Base-by-base conservation (phyloP, 2,888 invertebrate species). In the Auanema freiburgensis region DNA sequence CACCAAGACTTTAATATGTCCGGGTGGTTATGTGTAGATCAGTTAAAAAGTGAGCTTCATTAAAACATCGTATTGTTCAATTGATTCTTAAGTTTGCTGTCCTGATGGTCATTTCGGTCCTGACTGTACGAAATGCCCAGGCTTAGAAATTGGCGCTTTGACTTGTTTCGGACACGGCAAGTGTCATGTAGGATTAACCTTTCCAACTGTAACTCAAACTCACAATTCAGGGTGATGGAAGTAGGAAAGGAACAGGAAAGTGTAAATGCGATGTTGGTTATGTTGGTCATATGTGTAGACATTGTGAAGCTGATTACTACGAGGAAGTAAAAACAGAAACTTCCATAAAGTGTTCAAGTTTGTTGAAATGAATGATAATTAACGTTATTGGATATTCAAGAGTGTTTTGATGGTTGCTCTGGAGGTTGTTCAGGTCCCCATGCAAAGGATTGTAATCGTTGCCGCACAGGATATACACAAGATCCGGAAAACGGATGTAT, bases 181-280 rank as follows among this genome's bases (percentile, higher is more conserved):
- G 84, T 91, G 91, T 84, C 88, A 88, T 83, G 88, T 88, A 72
- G 68, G 71, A 57, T 33, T 40, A 25, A 18, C 50, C 24, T 12
- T 24, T 21, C n/a, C 44, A 14, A 12, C 8, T 67, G 40, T 12
- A 63, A 64, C 24, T 50, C 12, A 3, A 14, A 55, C 16, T 59
- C n/a, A 14, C n/a, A 61, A 74, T 80, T 6, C 69, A 88, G 87
- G 96, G 96, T 0, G 89, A 90, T 68, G 96, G 96, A 0, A 94
- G 93, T 0, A 88, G 95, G 50, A 92, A 92, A 84, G 97, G 97
- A 0, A 92, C 90, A 81, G 97, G 96, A 0, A 89, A 90, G 67
- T 97, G 97, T 83, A 86, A 88, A 14, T 97, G 96, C 85, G 89
- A 93, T 79, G 80, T 84, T 6, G 95, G 93, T 0, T 96, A 96